Base-by-base conservation (phyloP, 2,113 vertebrate genomes). In the Penelope pileata region DNA sequence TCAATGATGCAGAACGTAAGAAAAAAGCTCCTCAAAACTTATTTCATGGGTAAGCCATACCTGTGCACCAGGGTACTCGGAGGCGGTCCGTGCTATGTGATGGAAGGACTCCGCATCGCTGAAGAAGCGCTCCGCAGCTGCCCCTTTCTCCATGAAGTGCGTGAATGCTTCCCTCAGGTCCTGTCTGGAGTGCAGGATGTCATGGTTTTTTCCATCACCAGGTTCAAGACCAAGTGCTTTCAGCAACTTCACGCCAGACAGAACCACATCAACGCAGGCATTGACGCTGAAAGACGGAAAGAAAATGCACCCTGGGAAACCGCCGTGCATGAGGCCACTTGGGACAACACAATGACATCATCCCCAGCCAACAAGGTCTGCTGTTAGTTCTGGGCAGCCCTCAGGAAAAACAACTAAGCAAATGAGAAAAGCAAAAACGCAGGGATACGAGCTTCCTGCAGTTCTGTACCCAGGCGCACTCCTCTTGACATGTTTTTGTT, bases 71-170 rank as follows among this genome's bases (percentile, higher is more conserved):
- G 99, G 99, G 94, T 98, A 98, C 93, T 99, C 97, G 0, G 99
- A 98, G 6, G 99, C 99, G 0, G 98, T 90, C 11, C 34, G 98
- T 0, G 99, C 99, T 2, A 99, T 98, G 95, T 87, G 96, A 43
- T 96, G 98, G 94, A 99, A 99, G 7, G 80, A 72, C 15, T 98
- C 97, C 1, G 96, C 87, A 8, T 99, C 97, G 5, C 98, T 99
- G 96, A 99, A 99, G 98, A 99, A 99, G 40, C 99, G 98, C 96
- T 99, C 99, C 0, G 99, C 99, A 1, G 99, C 99, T 0, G 99
- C 99, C 59, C 99, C 99, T 24, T 97, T 98, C 56, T 87, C 98
- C 99, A 99, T 99, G 97, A 98, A 99, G 85, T 99, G 97, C 73
- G 98, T 9, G 27, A 99, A 99, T 7, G 99, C 95, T 91, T 99